Evolutionary conservation across 2,797 vertebrate genomes (phyloP).

Genomic region (Ctenosaura bakeri): DNA sequence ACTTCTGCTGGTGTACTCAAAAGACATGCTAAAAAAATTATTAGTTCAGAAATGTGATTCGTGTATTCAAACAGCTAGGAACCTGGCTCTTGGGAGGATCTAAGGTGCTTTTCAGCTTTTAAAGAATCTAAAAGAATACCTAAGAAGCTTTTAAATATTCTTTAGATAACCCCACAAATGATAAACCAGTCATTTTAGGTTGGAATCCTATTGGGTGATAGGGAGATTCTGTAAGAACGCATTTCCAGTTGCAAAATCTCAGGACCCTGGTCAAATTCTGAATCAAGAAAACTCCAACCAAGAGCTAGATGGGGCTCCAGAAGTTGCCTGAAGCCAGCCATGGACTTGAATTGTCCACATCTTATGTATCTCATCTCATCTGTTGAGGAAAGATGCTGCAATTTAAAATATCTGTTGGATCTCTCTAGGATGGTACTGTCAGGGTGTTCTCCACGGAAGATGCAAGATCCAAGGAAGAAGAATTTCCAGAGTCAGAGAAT

Average conservation of each 20-base stretch:
- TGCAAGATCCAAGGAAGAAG: background rate
- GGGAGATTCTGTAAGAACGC: background rate
- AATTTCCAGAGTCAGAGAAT: background rate
- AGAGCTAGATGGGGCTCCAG: background rate
- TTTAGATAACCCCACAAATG: too few relatives aligned
- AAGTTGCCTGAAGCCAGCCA: background rate
- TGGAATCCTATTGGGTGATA: background rate
- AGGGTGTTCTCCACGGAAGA: background rate
- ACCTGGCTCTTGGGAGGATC: background rate
- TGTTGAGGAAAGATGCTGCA: background rate
- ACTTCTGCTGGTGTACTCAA: slow-evolving; percentile 29
- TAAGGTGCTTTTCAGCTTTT: slow-evolving; percentile 29
- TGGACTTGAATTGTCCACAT: background rate
- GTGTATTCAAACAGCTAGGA: slow-evolving; percentile 23
- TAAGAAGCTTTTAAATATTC: background rate
- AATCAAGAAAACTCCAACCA: background rate
- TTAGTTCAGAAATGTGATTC: slow-evolving; percentile 21
- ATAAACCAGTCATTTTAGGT: background rate
- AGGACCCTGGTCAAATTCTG: background rate
- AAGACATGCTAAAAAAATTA: slow-evolving; percentile 29
- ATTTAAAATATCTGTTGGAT: background rate
- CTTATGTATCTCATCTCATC: background rate
- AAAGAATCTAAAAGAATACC: slow-evolving; percentile 1
- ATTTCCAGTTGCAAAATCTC: background rate
- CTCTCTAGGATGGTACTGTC: background rate